phyloP scores from a whole-genome alignment of 2,888 invertebrate genomes.

The Creontiades dilutus region DNA sequence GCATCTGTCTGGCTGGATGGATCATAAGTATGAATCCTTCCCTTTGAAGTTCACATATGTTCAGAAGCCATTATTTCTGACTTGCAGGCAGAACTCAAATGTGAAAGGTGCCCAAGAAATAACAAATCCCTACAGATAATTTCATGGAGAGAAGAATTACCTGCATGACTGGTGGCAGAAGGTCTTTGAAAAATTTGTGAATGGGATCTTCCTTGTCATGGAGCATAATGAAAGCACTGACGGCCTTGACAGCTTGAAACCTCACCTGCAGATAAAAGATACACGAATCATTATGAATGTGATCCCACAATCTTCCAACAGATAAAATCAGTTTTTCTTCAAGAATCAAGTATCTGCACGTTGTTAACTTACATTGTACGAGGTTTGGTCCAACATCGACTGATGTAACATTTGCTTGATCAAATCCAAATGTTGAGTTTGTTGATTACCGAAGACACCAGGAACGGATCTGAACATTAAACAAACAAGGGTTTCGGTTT shows the following conservation, averaged over 20 bases:
- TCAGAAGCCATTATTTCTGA: too few relatives aligned
- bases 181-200: constrained; percentile 91
- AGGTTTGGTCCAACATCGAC: constrained; percentile 86
- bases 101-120: too few relatives aligned
- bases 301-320: not conserved
- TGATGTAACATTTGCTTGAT: constrained; percentile 97
- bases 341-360: not conserved
- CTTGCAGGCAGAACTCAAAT: too few relatives aligned
- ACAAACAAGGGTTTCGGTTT: too few relatives aligned
- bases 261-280: constrained; percentile 80
- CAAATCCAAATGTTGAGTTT: constrained; percentile 92
- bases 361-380: constrained; percentile 82
- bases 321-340: not conserved
- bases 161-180: constrained; percentile 88
- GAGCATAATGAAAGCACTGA: constrained; percentile 92
- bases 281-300: not conserved
- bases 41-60: too few relatives aligned
- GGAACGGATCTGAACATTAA: constrained; percentile 87
- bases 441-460: constrained; percentile 97
- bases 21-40: too few relatives aligned
- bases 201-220: constrained; percentile 96
- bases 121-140: too few relatives aligned
- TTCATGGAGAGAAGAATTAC: constrained; percentile 78
- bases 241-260: constrained; percentile 90
- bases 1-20: too few relatives aligned